Evolutionary conservation across 2,888 invertebrate genomes (phyloP).

Genomic region (Watsonalla binaria): DNA sequence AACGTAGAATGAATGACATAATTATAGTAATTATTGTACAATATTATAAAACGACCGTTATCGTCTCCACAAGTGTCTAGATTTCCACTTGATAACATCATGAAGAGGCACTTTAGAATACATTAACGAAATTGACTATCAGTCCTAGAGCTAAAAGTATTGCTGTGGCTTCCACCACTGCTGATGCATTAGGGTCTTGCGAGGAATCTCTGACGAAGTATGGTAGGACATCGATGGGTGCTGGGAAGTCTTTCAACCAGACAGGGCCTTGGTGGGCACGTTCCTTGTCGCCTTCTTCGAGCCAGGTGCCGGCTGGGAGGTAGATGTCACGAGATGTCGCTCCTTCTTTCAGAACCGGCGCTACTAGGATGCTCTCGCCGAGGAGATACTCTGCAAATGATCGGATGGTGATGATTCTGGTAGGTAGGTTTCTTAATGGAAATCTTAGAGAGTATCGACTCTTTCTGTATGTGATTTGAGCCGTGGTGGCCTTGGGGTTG

Average conservation of each 20-base stretch:
- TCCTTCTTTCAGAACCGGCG: slow-evolving; percentile 84
- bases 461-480: too few species aligned
- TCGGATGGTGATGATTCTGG: slow-evolving; percentile 1
- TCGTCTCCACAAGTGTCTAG: too few species aligned
- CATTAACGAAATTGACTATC: slow-evolving; percentile 18
- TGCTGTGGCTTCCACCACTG: slow-evolving; percentile 22
- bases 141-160: slow-evolving; percentile 34
- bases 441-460: too few species aligned
- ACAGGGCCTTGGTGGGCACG: slow-evolving; percentile 74
- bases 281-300: slow-evolving; percentile 75
- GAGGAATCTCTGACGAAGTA: slow-evolving; percentile 75
- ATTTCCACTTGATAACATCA: too few species aligned
- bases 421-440: too few species aligned
- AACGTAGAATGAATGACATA: too few species aligned
- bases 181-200: slow-evolving; percentile 20
- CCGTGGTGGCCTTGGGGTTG: too few species aligned
- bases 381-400: slow-evolving; percentile 87
- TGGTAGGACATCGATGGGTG: slow-evolving; percentile 83
- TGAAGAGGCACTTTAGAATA: slow-evolving; percentile 2
- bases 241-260: slow-evolving; percentile 81
- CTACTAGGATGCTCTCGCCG: slow-evolving; percentile 87
- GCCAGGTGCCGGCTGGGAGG: slow-evolving; percentile 87
- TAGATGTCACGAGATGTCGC: slow-evolving; percentile 83
- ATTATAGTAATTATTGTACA: too few species aligned
- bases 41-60: not conserved